These are phyloP conservation scores for Folsomia manolachei DNA, from an alignment of 2,888 invertebrate genomes.

Conservation along the genomic window DNA sequence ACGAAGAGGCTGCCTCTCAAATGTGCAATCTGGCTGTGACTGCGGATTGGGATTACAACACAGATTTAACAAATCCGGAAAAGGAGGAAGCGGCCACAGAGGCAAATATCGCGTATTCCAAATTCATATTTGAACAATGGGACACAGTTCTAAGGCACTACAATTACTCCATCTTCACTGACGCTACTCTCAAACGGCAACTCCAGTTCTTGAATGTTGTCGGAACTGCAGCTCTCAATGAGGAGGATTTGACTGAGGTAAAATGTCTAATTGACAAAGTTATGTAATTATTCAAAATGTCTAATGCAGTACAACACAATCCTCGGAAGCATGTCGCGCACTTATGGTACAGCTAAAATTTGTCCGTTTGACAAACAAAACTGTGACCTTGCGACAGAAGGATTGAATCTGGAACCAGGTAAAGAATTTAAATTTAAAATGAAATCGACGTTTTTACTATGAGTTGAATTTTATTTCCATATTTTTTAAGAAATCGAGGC, in stretches of 20 bases:
- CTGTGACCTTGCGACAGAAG: conserved; percentile 55
- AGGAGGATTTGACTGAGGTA: conserved; percentile 72
- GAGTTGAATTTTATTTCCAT: conserved; percentile 3
- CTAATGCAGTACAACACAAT: conserved; percentile 51
- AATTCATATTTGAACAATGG: conserved; percentile 39
- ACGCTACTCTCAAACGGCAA: conserved; percentile 59
- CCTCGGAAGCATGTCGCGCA: conserved; percentile 70
- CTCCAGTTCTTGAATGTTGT: conserved; percentile 68
- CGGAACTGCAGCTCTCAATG: conserved; percentile 69
- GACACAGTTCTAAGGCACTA: conserved; percentile 34
- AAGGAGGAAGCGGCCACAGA: conserved; percentile 26
- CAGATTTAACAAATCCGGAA: conserved; percentile 52
- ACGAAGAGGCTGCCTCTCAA: conserved; percentile 28
- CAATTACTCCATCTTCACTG: conserved; percentile 31
- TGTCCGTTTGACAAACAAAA: conserved; percentile 60
- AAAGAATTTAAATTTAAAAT: conserved; percentile 12
- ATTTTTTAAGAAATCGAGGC: conserved; percentile 60
- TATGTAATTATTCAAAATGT: not conserved
- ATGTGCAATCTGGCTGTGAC: conserved; percentile 53
- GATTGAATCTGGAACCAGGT: conserved; percentile 60
- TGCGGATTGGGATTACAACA: conserved; percentile 54
- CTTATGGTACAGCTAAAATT: conserved; percentile 68
- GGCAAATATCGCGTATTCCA: conserved; percentile 32
- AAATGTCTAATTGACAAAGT: too few relatives aligned
- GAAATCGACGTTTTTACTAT: too few relatives aligned